Evolutionary conservation across 1,140 invertebrate genomes (phyloP), one percentile per base, ranked within the genome.

Genomic region (Ephestia elutella): DNA sequence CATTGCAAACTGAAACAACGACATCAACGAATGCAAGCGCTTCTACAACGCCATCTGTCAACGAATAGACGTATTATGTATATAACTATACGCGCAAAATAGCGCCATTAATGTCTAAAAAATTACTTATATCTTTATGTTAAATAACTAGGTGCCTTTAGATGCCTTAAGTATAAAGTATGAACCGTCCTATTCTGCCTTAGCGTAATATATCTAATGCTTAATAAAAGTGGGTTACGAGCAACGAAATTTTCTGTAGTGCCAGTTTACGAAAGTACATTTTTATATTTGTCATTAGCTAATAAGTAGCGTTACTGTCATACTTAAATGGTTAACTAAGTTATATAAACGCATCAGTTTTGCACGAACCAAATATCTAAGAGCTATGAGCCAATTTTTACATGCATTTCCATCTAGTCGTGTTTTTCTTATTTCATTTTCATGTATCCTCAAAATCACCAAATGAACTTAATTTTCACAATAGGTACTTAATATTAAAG

Each of bases 361-460:
- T 25, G 21, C 50, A 53, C 21, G 19, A 50, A 50, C 49, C 57
- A 57, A 32, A 54, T 49, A 63, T 28, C 58, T 63, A 59, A 38
- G 38, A 44, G 38, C 38, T 50, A 25, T 49, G 21, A 60, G 57
- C 59, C 38, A 55, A 64, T 56, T 32, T 32, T 32, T 57, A 44
- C 64, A 77, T 85, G 82, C 84, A 87, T 87, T 87, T 86, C 65
- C 81, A 79, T 85, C 85, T 87, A 87, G 85, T 87, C 85, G 80
- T 63, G 60, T 25, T 71, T 66, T 25, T 25, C 56, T 62, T 60
- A 71, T 50, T 20, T 15, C 50, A n/a, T n/a, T 21, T 8, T 21
- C 11, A 10, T 21, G 13, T 25, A 50, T 53, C 21, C 21, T 25
- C 13, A 53, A 18, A n/a, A 7, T 53, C 19, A 53, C 50, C 59